Conservation (phyloP, 2,113 vertebrate species). For the Blennius ocellaris region DNA sequence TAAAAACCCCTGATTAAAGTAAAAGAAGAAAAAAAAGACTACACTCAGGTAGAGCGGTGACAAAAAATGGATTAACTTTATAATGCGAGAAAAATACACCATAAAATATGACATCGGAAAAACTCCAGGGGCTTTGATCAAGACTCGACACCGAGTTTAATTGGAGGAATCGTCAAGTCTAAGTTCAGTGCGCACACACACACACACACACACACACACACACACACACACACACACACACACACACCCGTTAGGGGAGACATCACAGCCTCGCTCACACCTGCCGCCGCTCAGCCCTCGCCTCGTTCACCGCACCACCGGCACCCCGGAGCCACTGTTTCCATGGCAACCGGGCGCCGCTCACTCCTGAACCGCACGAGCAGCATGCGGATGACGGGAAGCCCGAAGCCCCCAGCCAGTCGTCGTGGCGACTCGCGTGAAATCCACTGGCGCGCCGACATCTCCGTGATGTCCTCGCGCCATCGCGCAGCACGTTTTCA, state of each 20-base stretch:
- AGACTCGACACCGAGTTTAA: conserved; percentile 34
- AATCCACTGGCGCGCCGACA: no score
- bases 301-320: conserved; percentile 61
- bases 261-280: conserved; percentile 65
- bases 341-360: conserved; percentile 64
- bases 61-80: conserved; percentile 10
- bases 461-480: no score
- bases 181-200: conserved; percentile 1
- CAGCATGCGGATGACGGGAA: conserved; percentile 34
- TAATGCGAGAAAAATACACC: conserved; percentile 6
- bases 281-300: conserved; percentile 59
- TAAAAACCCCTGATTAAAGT: neutral
- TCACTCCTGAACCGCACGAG: conserved; percentile 43
- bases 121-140: conserved; percentile 39
- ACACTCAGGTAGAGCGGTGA: neutral
- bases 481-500: no score
- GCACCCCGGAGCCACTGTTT: conserved; percentile 64
- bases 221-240: neutral
- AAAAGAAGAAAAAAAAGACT: neutral
- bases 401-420: no score
- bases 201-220: conserved; percentile 8
- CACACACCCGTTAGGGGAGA: conserved; percentile 19
- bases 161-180: conserved; percentile 37
- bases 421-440: no score
- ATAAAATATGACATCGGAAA: conserved; percentile 21